Percentiles rank a stretch among this genome's conserved stretches.
Evolutionary conservation across 2,797 vertebrate species (phyloP).

Genomic region (Sebastes iracundus): DNA sequence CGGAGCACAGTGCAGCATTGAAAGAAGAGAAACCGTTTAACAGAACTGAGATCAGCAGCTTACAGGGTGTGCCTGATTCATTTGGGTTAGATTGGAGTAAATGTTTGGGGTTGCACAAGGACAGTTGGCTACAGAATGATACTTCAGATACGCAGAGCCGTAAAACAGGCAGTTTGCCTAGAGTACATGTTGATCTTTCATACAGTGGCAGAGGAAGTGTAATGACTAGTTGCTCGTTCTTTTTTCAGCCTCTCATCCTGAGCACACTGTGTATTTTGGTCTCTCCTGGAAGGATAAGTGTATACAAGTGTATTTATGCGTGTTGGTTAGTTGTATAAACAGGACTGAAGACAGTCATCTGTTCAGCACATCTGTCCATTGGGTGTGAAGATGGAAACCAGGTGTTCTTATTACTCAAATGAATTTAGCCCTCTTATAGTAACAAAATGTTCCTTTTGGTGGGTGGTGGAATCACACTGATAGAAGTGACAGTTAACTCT

Average conservation of each 20-base stretch:
- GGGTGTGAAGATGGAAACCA: conserved; percentile 9
- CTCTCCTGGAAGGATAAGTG: conserved; percentile 24
- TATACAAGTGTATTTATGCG: not conserved
- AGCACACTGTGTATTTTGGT: conserved; percentile 33
- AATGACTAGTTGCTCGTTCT: conserved; percentile 57
- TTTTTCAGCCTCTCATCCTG: conserved; percentile 30
- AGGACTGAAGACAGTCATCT: not conserved
- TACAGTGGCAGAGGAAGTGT: conserved; percentile 31
- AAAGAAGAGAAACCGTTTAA: conserved; percentile 27
- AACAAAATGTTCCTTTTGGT: not conserved
- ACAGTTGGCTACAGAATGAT: conserved; percentile 41
- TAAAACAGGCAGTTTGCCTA: conserved; percentile 46
- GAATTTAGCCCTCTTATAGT: not conserved
- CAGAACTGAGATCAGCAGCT: conserved; percentile 45
- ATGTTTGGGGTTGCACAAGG: conserved; percentile 58
- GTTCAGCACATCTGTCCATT: conserved; percentile 13
- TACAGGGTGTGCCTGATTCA: conserved; percentile 50
- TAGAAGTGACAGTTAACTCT: not conserved
- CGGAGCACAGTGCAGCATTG: not conserved
- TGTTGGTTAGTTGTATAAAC: conserved; percentile 9
- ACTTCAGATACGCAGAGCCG: conserved; percentile 40
- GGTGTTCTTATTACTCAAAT: not conserved
- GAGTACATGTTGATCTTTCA: conserved; percentile 46
- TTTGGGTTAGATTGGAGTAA: conserved; percentile 51
- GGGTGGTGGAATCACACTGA: not conserved